Evolutionary conservation across 1,140 invertebrate genomes (phyloP).

Genomic region (Trissolcus basalis): DNA sequence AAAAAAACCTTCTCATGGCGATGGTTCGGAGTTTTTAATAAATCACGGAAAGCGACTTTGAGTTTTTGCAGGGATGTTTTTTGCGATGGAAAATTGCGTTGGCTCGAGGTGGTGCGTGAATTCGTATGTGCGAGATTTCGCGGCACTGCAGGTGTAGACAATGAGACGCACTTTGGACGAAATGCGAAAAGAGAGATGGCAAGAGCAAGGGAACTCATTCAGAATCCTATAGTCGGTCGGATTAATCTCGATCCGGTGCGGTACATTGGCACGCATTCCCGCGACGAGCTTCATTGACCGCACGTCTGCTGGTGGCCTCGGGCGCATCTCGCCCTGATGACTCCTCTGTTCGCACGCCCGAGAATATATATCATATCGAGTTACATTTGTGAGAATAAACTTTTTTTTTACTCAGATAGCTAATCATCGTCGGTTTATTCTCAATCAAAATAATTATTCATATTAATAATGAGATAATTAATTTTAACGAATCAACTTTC

Average conservation of each 20-base stretch:
- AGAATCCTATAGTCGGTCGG: conserved; percentile 36
- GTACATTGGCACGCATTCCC: conserved; percentile 49
- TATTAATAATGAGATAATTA: no score
- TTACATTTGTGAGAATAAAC: conserved; percentile 40
- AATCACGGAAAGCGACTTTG: conserved; percentile 33
- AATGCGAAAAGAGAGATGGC: conserved; percentile 40
- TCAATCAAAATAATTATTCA: no score
- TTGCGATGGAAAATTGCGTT: conserved; percentile 12
- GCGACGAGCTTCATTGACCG: conserved; percentile 58
- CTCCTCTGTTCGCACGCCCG: conserved; percentile 16
- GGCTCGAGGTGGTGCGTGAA: conserved; percentile 29
- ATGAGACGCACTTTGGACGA: conserved; percentile 39
- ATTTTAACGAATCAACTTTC: no score
- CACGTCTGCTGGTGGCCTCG: conserved; percentile 38
- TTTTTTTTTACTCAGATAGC: conserved; percentile 38
- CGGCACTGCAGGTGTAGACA: conserved; percentile 43
- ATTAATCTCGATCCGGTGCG: conserved; percentile 53
- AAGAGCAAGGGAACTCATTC: conserved; percentile 41
- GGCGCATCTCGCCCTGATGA: conserved; percentile 33
- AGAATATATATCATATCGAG: conserved; percentile 22
- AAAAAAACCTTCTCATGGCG: conserved; percentile 2
- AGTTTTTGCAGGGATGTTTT: conserved; percentile 24
- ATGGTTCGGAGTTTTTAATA: conserved; percentile 20
- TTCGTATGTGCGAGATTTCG: conserved; percentile 38
- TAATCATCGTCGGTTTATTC: conserved; percentile 36